phyloP scores from a whole-genome alignment of 2,113 vertebrate genomes.

The Hepsetus odoe region DNA sequence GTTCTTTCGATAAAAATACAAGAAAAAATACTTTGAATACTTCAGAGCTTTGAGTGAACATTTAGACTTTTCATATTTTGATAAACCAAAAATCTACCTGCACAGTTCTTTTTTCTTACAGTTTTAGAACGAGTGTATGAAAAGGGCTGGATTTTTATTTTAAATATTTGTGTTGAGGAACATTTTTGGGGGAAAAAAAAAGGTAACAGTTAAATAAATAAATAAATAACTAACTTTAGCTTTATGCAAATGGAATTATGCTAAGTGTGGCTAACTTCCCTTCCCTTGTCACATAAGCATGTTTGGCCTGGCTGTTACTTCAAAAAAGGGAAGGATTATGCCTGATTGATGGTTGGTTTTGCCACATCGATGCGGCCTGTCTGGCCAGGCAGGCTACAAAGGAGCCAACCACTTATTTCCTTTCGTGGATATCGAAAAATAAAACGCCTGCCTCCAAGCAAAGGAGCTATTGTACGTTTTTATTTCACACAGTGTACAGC shows the following conservation, averaged over 20 bases:
- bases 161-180: too few species aligned
- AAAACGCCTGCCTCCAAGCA: conserved; percentile 31
- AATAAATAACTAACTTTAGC: conserved; percentile 4
- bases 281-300: neutral
- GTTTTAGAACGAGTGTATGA: too few species aligned
- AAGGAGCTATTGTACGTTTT: conserved; percentile 16
- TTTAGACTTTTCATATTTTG: too few species aligned
- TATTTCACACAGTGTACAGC: conserved; percentile 22
- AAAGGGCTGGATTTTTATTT: too few species aligned
- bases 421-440: conserved; percentile 36
- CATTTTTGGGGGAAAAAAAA: neutral
- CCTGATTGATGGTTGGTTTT: conserved; percentile 35
- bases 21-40: too few species aligned
- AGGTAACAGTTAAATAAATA: too few species aligned
- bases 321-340: conserved; percentile 35
- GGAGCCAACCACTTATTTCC: conserved; percentile 9
- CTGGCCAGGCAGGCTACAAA: neutral
- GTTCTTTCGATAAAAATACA: too few species aligned
- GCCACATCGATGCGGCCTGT: neutral
- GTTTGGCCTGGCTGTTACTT: neutral
- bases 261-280: neutral
- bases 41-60: too few species aligned
- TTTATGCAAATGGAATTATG: neutral
- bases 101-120: too few species aligned
- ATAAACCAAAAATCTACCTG: too few species aligned